phyloP scores from a whole-genome alignment of 1,140 invertebrate species.

The Yoshiicerus persimilis region DNA sequence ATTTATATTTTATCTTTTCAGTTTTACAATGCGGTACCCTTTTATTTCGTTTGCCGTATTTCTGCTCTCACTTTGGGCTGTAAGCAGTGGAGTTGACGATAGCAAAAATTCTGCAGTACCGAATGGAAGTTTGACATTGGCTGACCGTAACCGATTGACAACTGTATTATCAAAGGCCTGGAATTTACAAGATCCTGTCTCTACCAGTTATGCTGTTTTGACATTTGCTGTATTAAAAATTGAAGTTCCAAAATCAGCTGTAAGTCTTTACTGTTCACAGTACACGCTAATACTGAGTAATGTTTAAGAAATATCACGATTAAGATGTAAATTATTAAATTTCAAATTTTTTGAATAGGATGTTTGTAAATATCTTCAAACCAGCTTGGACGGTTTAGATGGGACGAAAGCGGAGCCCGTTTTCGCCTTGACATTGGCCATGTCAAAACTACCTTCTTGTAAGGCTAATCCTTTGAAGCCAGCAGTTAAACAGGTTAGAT shows the following conservation, averaged over 20 bases:
- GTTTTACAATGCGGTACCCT: neutral
- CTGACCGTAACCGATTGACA: constrained; percentile 6
- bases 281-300: no score
- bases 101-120: constrained; percentile 5
- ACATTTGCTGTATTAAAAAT: constrained; percentile 12
- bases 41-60: neutral
- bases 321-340: no score
- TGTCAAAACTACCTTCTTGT: constrained; percentile 35
- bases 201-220: constrained; percentile 36
- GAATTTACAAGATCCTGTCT: constrained; percentile 35
- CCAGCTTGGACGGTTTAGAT: constrained; percentile 34
- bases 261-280: no score
- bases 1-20: neutral
- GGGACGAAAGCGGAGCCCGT: constrained; percentile 39
- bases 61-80: constrained; percentile 24
- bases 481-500: constrained; percentile 36
- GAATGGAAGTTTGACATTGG: neutral
- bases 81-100: constrained; percentile 29
- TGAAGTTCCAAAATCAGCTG: constrained; percentile 34
- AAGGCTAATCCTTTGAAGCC: constrained; percentile 38
- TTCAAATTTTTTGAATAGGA: constrained; percentile 26
- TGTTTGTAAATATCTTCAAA: constrained; percentile 42
- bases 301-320: no score
- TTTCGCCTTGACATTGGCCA: constrained; percentile 24
- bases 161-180: constrained; percentile 28